Conservation (phyloP, 2,113 vertebrate genomes). For the Triplophysa rosa region DNA sequence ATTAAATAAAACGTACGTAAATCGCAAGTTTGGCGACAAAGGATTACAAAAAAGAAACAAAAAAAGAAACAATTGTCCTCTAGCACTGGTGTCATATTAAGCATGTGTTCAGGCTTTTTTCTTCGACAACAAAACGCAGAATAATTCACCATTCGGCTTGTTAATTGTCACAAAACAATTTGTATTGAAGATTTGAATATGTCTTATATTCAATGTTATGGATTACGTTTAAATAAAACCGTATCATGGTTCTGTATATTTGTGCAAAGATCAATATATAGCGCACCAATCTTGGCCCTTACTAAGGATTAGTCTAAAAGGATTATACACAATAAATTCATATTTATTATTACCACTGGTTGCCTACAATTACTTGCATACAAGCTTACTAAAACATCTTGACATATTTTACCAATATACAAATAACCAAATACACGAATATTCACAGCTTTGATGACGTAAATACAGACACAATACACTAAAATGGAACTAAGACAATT, state of each 20-base stretch:
- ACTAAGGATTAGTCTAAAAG: conserved; percentile 11
- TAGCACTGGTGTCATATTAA: too few relatives aligned
- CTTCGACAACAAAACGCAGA: too few relatives aligned
- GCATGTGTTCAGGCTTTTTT: background rate
- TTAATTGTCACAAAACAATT: background rate
- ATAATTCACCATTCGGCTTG: background rate
- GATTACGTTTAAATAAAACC: background rate
- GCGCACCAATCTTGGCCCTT: background rate
- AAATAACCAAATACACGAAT: conserved; percentile 68
- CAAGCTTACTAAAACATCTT: conserved; percentile 67
- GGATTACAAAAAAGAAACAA: too few relatives aligned
- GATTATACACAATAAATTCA: conserved; percentile 40
- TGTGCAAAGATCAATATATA: background rate
- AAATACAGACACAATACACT: conserved; percentile 70
- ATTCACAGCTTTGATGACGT: conserved; percentile 78
- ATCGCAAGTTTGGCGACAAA: background rate
- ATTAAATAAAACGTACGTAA: background rate
- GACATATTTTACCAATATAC: conserved; percentile 70
- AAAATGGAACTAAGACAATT: conserved; percentile 68
- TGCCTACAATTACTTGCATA: conserved; percentile 44
- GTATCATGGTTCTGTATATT: background rate
- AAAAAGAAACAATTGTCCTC: too few relatives aligned
- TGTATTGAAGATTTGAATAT: background rate
- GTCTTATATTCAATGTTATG: background rate
- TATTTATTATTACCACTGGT: conserved; percentile 60